Base-by-base conservation (phyloP, 1,140 invertebrate genomes). In the Drosophila lowei region DNA sequence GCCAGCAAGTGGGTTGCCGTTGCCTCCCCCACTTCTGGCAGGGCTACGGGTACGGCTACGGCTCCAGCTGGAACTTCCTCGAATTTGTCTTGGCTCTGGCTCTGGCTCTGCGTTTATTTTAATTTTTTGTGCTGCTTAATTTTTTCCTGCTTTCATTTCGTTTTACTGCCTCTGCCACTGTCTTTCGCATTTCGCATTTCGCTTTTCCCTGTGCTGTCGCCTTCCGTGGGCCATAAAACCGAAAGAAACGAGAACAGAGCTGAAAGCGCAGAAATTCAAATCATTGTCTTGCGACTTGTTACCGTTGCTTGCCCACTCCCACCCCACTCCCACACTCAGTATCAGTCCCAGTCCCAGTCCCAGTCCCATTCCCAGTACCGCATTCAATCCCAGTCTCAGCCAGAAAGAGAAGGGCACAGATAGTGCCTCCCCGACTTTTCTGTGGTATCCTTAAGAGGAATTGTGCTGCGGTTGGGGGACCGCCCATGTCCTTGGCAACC, bases 181-280 rank as follows among this genome's bases (percentile, higher is more conserved):
- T 49, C 48, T 18, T 18, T 18, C 34, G 42, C 54, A 64, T 60
- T 66, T 50, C 28, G 43, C 43, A 62, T 43, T 46, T 57, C 42
- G 42, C 54, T 59, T 60, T 64, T 79, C 54, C 77, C 61, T 65
- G 59, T 48, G 60, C 66, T 72, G 34, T 38, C 34, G 53, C 57
- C 77, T 75, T 66, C 63, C 46, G 42, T 58, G 71, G 57, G 76
- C 58, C 77, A 79, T 79, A 79, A 79, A 79, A 79, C 68, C 46
- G 61, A 74, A 74, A 70, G 64, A 67, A 79, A 70, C 59, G 64
- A 57, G 64, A 58, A 59, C 61, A 48, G 58, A 79, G 57, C 72
- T 49, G 77, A 79, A 75, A 72, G 58, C 67, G 60, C 61, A 65
- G 66, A 79, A 79, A 79, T 79, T 72, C 72, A 79, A 79, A 79